phyloP scores from a whole-genome alignment of 2,797 vertebrate species.

The Phrynocephalus guinanensis region DNA sequence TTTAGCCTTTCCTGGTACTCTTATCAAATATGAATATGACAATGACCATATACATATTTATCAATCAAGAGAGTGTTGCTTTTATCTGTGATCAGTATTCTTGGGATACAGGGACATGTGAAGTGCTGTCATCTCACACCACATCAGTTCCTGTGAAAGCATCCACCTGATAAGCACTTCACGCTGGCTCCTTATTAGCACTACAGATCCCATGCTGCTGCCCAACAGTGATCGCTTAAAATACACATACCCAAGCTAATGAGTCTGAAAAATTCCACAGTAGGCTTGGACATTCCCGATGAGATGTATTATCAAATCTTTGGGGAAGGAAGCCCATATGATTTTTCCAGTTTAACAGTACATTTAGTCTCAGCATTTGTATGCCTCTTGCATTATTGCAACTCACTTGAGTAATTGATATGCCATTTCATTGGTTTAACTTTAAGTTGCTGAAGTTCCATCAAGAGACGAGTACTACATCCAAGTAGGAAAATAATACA shows the following conservation, averaged over 20 bases:
- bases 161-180: background rate
- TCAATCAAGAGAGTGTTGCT: background rate
- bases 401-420: background rate
- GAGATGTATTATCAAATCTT: background rate
- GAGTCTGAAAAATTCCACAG: too few relatives aligned
- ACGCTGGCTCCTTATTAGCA: background rate
- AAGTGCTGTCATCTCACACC: background rate
- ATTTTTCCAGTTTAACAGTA: background rate
- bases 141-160: background rate
- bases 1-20: background rate
- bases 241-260: too few relatives aligned
- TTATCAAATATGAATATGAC: background rate
- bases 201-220: background rate
- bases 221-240: too few relatives aligned
- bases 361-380: background rate
- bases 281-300: too few relatives aligned
- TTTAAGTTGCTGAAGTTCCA: background rate
- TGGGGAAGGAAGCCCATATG: background rate
- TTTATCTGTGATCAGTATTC: background rate
- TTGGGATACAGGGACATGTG: background rate
- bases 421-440: background rate
- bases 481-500: background rate
- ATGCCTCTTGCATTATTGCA: background rate
- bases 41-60: background rate
- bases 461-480: background rate